Evolutionary conservation across 2,888 invertebrate genomes (phyloP), one percentile per base, ranked within the genome.

Genomic region (Digitonthophagus gazella): DNA sequence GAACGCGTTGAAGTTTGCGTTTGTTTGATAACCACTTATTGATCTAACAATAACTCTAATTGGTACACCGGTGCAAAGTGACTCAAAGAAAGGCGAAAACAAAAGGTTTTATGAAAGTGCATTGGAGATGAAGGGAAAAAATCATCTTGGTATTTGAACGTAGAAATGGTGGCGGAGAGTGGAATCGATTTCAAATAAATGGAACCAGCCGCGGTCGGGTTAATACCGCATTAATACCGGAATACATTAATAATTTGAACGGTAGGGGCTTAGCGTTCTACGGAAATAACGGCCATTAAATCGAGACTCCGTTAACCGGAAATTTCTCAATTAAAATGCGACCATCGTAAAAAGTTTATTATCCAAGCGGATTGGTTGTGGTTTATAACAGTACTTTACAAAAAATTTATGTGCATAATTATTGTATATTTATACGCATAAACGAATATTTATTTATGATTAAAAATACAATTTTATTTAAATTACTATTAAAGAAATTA

Each of bases 221-320:
- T 61, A 61, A 61, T 61, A 61, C 61, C 20, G 61, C 61, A 61
- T 61, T 61, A 61, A 61, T 61, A 20, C 19, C n/a, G 61, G 61
- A 61, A 61, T 61, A 61, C 61, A 61, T 61, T 61, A 61, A 61
- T 61, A 61, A 61, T 61, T 8, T n/a, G 19, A 61, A 19, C 61
- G 61, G 61, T 18, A 57, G 61, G 18, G 61, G 61, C 61, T 61
- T 61, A 61, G 61, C 20, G 61, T 61, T 19, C 61, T 61, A 3
- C 28, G 28, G 28, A 44, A 44, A 11, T 44, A 44, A 44, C 11
- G 28, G 28, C 28, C 28, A 44, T 44, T 44, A 44, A 44, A 44
- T 44, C 28, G 28, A 44, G 28, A 44, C 28, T 44, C 28, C 28
- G 28, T 44, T 44, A 44, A 44, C 28, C 28, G 28, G 28, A 44